These are phyloP conservation scores for Polyommatus icarus DNA, from an alignment of 2,888 invertebrate species.

Conservation along the genomic window DNA sequence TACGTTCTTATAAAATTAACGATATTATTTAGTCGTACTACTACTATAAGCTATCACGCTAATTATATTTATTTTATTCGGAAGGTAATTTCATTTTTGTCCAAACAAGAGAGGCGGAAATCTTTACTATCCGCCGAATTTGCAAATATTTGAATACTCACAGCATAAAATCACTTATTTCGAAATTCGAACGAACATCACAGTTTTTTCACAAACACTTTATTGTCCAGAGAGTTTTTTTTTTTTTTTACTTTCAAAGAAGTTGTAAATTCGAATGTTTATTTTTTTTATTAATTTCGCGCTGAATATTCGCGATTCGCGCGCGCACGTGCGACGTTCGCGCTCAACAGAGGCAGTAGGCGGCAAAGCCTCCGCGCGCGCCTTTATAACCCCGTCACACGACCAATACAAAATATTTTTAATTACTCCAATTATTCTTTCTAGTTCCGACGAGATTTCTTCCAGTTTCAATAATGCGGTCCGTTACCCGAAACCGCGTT, in stretches of 20 bases:
- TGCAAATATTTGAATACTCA: constrained; percentile 8
- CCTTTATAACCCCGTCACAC: constrained; percentile 59
- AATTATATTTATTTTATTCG: constrained; percentile 3
- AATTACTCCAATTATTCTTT: constrained; percentile 66
- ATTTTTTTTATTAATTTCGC: background rate
- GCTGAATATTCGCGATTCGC: constrained; percentile 25
- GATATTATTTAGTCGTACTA: background rate
- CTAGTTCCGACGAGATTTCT: constrained; percentile 72
- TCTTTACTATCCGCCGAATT: background rate
- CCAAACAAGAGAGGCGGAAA: background rate
- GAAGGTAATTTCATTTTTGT: background rate
- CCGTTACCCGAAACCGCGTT: constrained; percentile 45
- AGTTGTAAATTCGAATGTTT: constrained; percentile 18
- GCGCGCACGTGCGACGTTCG: constrained; percentile 51
- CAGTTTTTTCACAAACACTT: constrained; percentile 8
- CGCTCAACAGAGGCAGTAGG: constrained; percentile 49
- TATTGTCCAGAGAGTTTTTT: constrained; percentile 29
- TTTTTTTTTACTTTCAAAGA: background rate
- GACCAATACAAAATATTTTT: constrained; percentile 53
- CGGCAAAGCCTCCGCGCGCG: constrained; percentile 56
- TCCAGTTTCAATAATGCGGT: constrained; percentile 58
- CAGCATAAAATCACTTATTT: background rate
- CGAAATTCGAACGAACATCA: background rate
- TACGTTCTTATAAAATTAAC: background rate
- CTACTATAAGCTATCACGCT: background rate